phyloP scores from a whole-genome alignment of 2,113 vertebrate species.

The Epinephelus lanceolatus region DNA sequence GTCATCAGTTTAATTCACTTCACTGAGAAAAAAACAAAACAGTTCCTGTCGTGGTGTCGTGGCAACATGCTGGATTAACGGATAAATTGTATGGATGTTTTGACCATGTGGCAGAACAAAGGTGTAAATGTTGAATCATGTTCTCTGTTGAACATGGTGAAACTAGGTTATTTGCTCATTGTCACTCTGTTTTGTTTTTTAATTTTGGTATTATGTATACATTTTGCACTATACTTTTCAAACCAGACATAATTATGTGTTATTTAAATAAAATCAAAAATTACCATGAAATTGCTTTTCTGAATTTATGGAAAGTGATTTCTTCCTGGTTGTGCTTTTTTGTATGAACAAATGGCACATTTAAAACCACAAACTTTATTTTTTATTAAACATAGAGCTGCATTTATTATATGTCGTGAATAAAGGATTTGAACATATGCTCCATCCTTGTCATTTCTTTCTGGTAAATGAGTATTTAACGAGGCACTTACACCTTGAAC shows the following conservation, averaged over 20 bases:
- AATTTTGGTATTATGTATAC: constrained; percentile 36
- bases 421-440: constrained; percentile 63
- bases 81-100: not conserved
- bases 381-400: constrained; percentile 71
- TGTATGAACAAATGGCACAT: constrained; percentile 49
- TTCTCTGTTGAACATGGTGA: constrained; percentile 15
- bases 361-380: constrained; percentile 70
- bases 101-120: constrained; percentile 8
- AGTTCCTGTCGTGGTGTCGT: constrained; percentile 1
- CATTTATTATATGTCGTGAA: constrained; percentile 72
- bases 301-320: constrained; percentile 24
- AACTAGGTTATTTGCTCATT: constrained; percentile 9
- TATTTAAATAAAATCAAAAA: constrained; percentile 70
- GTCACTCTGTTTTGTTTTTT: constrained; percentile 35
- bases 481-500: not conserved
- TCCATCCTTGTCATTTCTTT: not conserved
- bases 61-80: constrained; percentile 1
- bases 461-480: not conserved
- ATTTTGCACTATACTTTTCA: constrained; percentile 77
- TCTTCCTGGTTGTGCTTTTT: constrained; percentile 49
- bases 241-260: constrained; percentile 64
- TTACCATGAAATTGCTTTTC: constrained; percentile 43
- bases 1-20: not conserved
- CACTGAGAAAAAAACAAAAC: not conserved
- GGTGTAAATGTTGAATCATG: not conserved